A percentile compares a stretch with the other conserved stretches of the same genome.
These are phyloP conservation scores for Myotis planiceps DNA, from an alignment of 2,797 vertebrate species.

Conservation along the genomic window DNA sequence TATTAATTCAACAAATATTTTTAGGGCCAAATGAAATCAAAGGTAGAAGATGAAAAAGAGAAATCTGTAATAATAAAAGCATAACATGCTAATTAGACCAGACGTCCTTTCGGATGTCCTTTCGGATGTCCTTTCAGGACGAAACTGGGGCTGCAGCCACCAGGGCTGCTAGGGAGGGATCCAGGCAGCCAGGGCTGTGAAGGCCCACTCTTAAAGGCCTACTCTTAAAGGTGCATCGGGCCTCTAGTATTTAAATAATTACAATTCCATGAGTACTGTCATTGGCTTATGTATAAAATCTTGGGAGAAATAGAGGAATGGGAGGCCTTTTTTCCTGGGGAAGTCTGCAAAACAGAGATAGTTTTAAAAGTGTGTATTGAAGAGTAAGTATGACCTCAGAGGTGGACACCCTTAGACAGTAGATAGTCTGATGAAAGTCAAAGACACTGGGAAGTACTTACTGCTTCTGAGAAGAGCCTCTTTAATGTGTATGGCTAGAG, in stretches of 20 bases:
- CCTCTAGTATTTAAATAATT: background rate
- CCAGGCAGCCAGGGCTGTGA: no score
- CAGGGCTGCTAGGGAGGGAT: no score
- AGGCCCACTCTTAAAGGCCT: no score
- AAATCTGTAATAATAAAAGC: background rate
- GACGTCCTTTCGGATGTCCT: no score
- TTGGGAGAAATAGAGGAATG: background rate
- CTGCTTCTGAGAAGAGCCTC: background rate
- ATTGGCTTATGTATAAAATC: background rate
- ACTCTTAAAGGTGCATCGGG: no score
- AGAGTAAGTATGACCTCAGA: background rate
- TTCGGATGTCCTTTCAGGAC: no score
- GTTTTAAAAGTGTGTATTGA: background rate
- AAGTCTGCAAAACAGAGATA: background rate
- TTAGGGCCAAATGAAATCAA: background rate
- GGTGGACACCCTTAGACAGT: background rate
- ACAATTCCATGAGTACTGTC: background rate
- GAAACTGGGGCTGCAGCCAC: no score
- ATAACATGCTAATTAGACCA: no score
- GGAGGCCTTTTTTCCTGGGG: background rate
- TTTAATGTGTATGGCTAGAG: background rate
- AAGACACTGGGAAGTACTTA: background rate
- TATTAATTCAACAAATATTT: slow-evolving; percentile 61
- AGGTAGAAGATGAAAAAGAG: background rate
- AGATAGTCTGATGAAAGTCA: background rate